Base-by-base conservation (phyloP, 1,140 invertebrate species). In the Muscidifurax raptorellus region DNA sequence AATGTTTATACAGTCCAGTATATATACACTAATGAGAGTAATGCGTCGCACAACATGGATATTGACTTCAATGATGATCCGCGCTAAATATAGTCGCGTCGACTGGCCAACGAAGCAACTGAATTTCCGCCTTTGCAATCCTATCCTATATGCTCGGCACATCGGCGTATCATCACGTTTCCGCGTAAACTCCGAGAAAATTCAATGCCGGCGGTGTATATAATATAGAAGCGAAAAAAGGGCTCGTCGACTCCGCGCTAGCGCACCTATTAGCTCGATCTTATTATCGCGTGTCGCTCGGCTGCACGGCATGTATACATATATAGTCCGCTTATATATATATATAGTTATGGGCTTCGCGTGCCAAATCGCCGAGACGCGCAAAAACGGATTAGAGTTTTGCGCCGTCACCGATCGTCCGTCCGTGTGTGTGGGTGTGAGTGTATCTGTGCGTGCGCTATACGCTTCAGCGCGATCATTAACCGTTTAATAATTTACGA, bases 401-500 rank as follows among this genome's bases (percentile, higher is more conserved):
- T 27, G 74, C 47, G 47, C 25, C 22, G 32, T 44, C 5, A 6
- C 25, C n/a, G n/a, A n/a, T 27, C 27, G 27, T 12, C 25, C 1
- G 67, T 10, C 10, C 9, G 5, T 25, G 66, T 5, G 32, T 36
- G 12, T n/a, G 66, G 0, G 22, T 7, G 66, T 28, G 25, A 0
- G 25, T 5, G 71, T n/a, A n/a, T n/a, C n/a, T n/a, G n/a, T 72
- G 71, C 15, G 15, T 28, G 67, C 22, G 67, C 12, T n/a, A 64
- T 6, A 30, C 28, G 0, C 30, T 4, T 18, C 6, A 36, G 76
- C 15, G 47, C 18, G 28, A 71, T 47, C 79, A 47, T 80, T 71
- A 71, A 36, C n/a, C 79, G 18, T 47, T 81, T 81, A 81, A 81
- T 81, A 81, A 81, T 81, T 81, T 27, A 81, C 69, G 80, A 59